Base-by-base conservation (phyloP, 1,140 invertebrate species). In the Lamellibrachia luymesi region DNA sequence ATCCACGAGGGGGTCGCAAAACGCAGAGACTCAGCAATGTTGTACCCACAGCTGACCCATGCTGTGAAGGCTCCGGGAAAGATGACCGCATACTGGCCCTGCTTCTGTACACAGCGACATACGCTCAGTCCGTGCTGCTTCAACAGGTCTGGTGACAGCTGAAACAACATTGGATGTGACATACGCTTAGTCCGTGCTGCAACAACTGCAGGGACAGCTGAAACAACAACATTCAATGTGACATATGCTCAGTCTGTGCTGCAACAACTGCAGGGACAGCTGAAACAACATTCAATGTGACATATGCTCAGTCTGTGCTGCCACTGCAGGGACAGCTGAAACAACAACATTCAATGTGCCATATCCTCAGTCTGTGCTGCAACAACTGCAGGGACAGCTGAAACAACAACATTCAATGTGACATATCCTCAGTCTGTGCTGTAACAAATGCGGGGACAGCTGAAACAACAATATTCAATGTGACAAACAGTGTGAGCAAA, bases 1-100 rank as follows among this genome's bases (percentile, higher is more conserved):
- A 99, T 96, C 98, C 98, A 99, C 0, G 97, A 97, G 22, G 97
- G 96, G n/a, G 98, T 97, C 2, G 98, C 98, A 95, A 98, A 99
- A 95, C 98, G 99, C 0, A 99, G 98, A 95, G 98, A 99, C 96
- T 99, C 99, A 0, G 98, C 98, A 0, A 99, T 97, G 5, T 98
- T 97, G 95, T 98, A 99, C 2, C 98, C 98, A 2, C 98, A 98
- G 94, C 98, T 98, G 93, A 99, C 97, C 80, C 98, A 98, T 0
- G 98, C 98, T 0, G 98, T 98, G 95, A 98, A 99, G 0, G 98
- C 98, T 95, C 98, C 97, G 0, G 98, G 98, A 96, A 99, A 99
- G 1, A 99, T 98, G 2, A 99, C 97, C 92, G 99, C 97, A 96
- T 98, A 99, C 95, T 99, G 98, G 4, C 98, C 98, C 1, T 98